A percentile compares a stretch with the other conserved stretches of the same genome.
phyloP scores from a whole-genome alignment of 2,888 invertebrate species.

The Scaptomyza parva region DNA sequence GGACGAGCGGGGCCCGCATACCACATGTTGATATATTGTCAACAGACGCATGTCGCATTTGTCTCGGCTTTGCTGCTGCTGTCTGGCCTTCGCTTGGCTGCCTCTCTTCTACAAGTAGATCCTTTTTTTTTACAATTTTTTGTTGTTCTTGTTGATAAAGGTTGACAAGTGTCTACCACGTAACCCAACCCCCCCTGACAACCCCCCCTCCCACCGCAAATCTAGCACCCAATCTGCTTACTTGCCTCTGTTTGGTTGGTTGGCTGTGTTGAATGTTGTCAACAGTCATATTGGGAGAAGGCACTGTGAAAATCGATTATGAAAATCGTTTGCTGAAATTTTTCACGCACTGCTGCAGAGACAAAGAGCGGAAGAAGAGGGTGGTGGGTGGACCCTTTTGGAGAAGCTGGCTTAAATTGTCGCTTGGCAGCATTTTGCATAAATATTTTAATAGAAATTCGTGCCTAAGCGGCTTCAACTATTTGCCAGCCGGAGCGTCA shows the following conservation, averaged over 20 bases:
- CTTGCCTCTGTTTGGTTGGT: neutral
- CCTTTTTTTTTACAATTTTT: constrained; percentile 29
- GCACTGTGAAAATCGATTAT: constrained; percentile 78
- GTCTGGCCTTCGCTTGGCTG: constrained; percentile 22
- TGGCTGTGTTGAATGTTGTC: constrained; percentile 47
- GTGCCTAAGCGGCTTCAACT: constrained; percentile 73
- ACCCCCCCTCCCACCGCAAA: constrained; percentile 2
- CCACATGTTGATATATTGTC: constrained; percentile 83
- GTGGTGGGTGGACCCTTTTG: constrained; percentile 3
- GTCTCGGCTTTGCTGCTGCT: constrained; percentile 69
- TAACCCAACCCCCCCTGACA: neutral
- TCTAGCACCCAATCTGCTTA: constrained; percentile 15
- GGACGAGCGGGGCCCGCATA: constrained; percentile 19
- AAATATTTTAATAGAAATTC: constrained; percentile 81
- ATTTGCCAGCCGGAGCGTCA: constrained; percentile 69
- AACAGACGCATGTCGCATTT: constrained; percentile 82
- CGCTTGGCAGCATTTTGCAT: constrained; percentile 64
- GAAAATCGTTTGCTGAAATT: constrained; percentile 76
- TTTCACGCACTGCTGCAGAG: constrained; percentile 52
- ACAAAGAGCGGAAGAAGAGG: neutral
- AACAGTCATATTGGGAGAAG: constrained; percentile 70
- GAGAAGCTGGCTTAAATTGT: constrained; percentile 56
- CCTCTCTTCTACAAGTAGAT: constrained; percentile 28
- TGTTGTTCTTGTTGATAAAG: constrained; percentile 59
- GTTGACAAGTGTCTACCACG: constrained; percentile 64